Evolutionary conservation across 2,888 invertebrate genomes (phyloP), one percentile per base, ranked within the genome.

Genomic region (Amphipoea oculea): DNA sequence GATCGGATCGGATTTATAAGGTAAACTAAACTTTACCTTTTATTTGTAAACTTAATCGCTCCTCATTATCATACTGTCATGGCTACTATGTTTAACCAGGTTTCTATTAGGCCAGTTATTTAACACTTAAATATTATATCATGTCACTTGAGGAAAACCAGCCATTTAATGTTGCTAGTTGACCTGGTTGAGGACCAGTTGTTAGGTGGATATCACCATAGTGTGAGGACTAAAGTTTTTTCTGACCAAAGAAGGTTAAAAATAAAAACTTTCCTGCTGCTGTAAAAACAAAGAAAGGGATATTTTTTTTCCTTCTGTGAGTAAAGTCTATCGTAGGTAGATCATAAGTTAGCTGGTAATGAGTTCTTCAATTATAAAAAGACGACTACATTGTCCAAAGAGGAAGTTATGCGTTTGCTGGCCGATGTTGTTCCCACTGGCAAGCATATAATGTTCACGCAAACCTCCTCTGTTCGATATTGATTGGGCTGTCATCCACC

Each of bases 71-170:
- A 84, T 83, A 74, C 23, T 65, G 65, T 67, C 76, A 82, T 71
- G 70, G 83, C 57, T 4, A 36, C 62, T 42, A 42, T 11, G 29
- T 68, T 65, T 77, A 86, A 83, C 66, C 29, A 54, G 23, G 23
- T 63, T 73, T 84, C 42, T 77, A 72, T 74, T 60, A 36, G 63
- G 73, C 36, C 65, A 66, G 84, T 86, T 72, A 78, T 78, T 74
- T 86, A 86, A 84, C 60, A 74, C 62, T 40, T 85, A 62, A 48
- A 48, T 66, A 51, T 57, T 65, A 63, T 62, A 36, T 76, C 73
- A 73, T 57, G 66, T 70, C 57, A 71, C 2, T 70, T 86, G 76
- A 86, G 83, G 86, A 86, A 76, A 83, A 83, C 20, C 54, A 86
- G 48, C 23, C n/a, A 36, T 69, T 63, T 63, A 66, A 86, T 73